Percentiles rank a stretch among this genome's conserved stretches.
These are phyloP conservation scores for Orthonychiurus folsomi DNA, from an alignment of 2,888 invertebrate genomes.

Conservation along the genomic window DNA sequence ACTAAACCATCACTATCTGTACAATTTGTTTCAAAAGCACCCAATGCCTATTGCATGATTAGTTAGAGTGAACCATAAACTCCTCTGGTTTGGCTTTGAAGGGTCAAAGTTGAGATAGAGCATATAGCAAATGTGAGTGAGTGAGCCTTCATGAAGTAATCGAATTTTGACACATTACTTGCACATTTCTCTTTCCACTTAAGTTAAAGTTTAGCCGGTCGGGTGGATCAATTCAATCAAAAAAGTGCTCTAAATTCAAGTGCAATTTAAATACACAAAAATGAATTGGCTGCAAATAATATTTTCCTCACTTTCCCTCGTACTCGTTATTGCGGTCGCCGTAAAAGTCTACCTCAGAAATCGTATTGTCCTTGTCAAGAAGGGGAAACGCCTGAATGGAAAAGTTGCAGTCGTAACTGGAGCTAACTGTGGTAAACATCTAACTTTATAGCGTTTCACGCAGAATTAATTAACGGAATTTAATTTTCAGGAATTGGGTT, in stretches of 20 bases:
- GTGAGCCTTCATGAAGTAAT: background rate
- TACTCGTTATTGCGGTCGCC: background rate
- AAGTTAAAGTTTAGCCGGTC: background rate
- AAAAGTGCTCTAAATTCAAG: no score
- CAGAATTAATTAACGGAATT: background rate
- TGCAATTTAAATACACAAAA: no score
- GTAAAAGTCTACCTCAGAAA: background rate
- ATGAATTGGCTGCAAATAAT: background rate
- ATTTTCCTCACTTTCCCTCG: background rate
- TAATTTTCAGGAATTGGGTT: constrained; percentile 43
- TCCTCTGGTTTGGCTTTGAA: no score
- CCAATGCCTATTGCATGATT: no score
- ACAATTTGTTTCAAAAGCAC: no score
- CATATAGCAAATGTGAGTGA: no score
- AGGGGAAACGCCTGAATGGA: background rate
- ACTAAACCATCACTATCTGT: no score
- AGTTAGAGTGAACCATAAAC: no score
- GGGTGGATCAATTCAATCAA: background rate
- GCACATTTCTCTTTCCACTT: background rate
- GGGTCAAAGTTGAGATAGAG: no score
- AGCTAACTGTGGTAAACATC: background rate
- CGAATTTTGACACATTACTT: background rate
- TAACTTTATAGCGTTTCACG: background rate
- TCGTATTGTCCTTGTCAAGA: background rate
- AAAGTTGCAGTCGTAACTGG: background rate